Base-by-base conservation (phyloP, 2,888 invertebrate species). In the Ditula angustiorana region DNA sequence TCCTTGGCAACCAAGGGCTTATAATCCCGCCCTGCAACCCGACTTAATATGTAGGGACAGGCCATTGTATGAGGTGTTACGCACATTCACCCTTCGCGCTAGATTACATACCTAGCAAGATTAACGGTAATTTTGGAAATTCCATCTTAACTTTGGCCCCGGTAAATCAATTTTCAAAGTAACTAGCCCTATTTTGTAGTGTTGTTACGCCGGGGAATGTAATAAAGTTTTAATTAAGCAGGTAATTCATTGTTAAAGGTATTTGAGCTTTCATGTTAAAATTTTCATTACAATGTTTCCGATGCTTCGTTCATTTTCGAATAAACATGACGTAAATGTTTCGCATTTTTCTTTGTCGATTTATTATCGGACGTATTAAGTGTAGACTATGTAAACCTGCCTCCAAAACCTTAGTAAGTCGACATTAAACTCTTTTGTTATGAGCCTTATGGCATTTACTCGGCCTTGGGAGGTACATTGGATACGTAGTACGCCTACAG, bases 21-120 rank as follows among this genome's bases (percentile, higher is more conserved):
- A 58, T 58, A 64, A 58, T 53, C 63, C 61, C 57, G 50, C 33
- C 56, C 57, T 56, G 41, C 57, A 57, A 53, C 63, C 74, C 82
- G 77, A 76, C 82, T 84, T 88, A 88, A 88, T 89, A 88, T 82
- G 83, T 81, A 87, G 86, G 89, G 87, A 83, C 86, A 79, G 74
- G 73, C 82, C 70, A 86, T 89, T 85, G 86, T 87, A 87, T 77
- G 80, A 83, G 83, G 84, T 85, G 86, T 80, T 86, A 87, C 78
- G 81, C 79, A 83, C 83, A 80, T 81, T 83, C 81, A 83, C 82
- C 86, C 86, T 81, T 75, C 71, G 73, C 73, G 71, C 77, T 73
- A 86, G 85, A 87, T 89, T 88, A 86, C 84, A 80, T 81, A 78
- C 76, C 74, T 76, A 74, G 71, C 69, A 80, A 82, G 81, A 81